Base-by-base conservation (phyloP, 1,140 invertebrate genomes). In the Acromyrmex heyeri region DNA sequence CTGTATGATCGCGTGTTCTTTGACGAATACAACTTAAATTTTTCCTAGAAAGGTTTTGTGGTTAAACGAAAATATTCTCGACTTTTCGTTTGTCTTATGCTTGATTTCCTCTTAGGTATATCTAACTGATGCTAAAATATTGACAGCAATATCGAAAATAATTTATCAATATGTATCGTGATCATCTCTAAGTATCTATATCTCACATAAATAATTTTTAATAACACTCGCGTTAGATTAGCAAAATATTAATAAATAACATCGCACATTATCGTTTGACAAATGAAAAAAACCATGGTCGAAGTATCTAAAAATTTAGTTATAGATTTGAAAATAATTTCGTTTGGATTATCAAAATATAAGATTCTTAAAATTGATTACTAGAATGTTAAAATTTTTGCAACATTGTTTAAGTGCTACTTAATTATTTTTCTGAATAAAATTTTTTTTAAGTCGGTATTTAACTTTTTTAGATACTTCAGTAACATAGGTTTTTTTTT, bases 21-120 rank as follows among this genome's bases (percentile, higher is more conserved):
- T 64, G 75, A 77, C 24, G 21, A 48, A 62, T 77, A 48, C 2
- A 4, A 14, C 48, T 48, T 61, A 44, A 10, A 77, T 44, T 61
- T 76, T 50, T 57, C n/a, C 3, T 38, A 16, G n/a, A 59, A 76
- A 59, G 34, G 2, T 76, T 76, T 59, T 38, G 30, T 18, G 55
- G 30, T 8, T 34, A 44, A 61, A 76, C n/a, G 21, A 59, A 76
- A 76, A 76, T 61, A 8, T 34, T 61, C 21, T 24, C 34, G 14
- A 59, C n/a, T 14, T 57, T 21, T 34, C 1, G 53, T 21, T 75
- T 24, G 18, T 34, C 14, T 59, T 57, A 16, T 6, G 57, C 12
- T 73, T 18, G 38, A n/a, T 21, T 21, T 18, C 2, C n/a, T 59
- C 14, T 59, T 38, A 21, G 3, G 7, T 75, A 59, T 8, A 16